A percentile compares a stretch with the other conserved stretches of the same genome.
Evolutionary conservation across 1,140 invertebrate species (phyloP).

Genomic region (Drosophila tsacasi): DNA sequence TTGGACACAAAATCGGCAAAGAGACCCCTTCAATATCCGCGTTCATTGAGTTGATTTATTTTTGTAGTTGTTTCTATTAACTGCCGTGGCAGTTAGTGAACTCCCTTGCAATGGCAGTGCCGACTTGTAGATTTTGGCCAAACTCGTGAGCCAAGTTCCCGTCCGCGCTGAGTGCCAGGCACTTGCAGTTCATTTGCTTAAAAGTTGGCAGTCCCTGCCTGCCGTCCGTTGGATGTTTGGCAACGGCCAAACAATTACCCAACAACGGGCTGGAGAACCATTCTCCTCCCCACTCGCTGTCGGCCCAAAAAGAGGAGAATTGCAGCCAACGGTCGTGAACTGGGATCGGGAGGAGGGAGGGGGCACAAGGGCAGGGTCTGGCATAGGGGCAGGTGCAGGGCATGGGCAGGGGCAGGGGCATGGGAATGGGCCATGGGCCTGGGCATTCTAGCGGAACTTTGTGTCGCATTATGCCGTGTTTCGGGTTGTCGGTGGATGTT

Average conservation of each 20-base stretch:
- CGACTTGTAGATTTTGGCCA: constrained; percentile 24
- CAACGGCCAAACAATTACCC: constrained; percentile 36
- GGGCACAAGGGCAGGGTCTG: constrained; percentile 14
- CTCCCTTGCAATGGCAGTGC: constrained; percentile 13
- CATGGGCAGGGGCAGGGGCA: constrained; percentile 15
- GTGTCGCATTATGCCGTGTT: constrained; percentile 78
- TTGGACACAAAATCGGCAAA: not conserved
- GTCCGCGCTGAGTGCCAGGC: constrained; percentile 60
- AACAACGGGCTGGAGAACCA: constrained; percentile 46
- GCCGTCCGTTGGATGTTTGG: constrained; percentile 34
- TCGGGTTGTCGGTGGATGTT: constrained; percentile 52
- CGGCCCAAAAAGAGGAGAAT: constrained; percentile 31
- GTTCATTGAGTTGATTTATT: constrained; percentile 4
- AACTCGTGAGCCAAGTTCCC: constrained; percentile 66
- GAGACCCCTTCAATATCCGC: constrained; percentile 3
- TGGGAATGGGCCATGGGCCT: constrained; percentile 55
- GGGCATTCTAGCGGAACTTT: constrained; percentile 79
- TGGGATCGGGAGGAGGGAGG: not conserved
- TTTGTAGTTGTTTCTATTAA: constrained; percentile 14
- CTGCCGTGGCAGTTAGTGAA: constrained; percentile 5
- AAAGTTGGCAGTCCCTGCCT: constrained; percentile 54
- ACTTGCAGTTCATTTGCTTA: constrained; percentile 76
- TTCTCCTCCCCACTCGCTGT: constrained; percentile 47
- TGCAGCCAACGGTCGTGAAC: constrained; percentile 27
- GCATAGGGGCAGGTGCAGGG: constrained; percentile 15